Conservation (phyloP, 2,113 vertebrate species). For the Sander lucioperca region DNA sequence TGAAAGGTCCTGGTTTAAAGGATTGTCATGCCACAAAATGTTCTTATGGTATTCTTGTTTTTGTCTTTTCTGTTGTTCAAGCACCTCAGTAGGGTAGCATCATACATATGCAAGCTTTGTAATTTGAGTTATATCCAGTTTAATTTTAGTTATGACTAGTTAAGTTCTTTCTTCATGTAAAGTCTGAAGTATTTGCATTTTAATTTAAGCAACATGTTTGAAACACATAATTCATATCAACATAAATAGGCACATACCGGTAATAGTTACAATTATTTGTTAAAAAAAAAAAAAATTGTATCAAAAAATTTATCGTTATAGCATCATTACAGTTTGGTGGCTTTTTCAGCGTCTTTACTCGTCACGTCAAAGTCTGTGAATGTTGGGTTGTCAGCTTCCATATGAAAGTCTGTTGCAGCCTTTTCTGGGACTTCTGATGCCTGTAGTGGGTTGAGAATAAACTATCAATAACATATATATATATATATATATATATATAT, state of each 20-base stretch:
- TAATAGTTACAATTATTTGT: not conserved
- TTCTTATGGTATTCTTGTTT: not conserved
- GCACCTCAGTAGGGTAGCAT: too few relatives aligned
- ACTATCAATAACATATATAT: not conserved
- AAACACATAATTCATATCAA: constrained; percentile 7
- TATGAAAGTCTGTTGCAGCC: constrained; percentile 34
- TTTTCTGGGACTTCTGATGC: constrained; percentile 60
- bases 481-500: too few relatives aligned
- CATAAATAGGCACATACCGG: constrained; percentile 12
- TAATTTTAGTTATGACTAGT: not conserved
- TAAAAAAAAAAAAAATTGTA: not conserved
- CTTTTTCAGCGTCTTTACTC: constrained; percentile 59
- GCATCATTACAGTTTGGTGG: constrained; percentile 72
- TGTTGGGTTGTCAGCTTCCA: constrained; percentile 60
- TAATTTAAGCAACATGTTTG: not conserved
- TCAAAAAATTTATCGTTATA: not conserved
- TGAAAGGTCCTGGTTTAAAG: not conserved
- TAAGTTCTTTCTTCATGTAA: not conserved
- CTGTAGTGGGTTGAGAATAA: constrained; percentile 57
- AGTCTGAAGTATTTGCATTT: not conserved
- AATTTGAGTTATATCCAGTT: not conserved
- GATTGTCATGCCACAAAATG: not conserved
- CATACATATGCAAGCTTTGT: not conserved
- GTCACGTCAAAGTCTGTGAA: constrained; percentile 57
- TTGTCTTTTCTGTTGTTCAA: not conserved